These are phyloP conservation scores for Pica pica DNA, from an alignment of 2,113 vertebrate genomes.

Conservation along the genomic window DNA sequence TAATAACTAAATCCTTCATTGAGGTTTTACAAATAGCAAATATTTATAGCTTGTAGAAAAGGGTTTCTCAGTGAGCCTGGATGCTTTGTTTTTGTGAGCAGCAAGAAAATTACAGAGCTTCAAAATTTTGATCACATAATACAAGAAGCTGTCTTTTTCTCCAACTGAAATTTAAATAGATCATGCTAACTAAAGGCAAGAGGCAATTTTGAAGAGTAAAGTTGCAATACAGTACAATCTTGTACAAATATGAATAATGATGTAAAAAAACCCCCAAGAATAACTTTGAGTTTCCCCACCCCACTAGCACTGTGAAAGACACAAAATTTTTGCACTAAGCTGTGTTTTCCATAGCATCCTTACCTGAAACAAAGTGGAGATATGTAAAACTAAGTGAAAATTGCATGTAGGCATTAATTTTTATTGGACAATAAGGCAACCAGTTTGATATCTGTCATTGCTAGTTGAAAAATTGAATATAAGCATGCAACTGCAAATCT, in stretches of 20 bases:
- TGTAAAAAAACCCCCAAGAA: neutral
- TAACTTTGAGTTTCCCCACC: neutral
- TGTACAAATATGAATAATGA: neutral
- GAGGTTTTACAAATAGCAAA: conserved; percentile 83
- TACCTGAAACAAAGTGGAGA: neutral
- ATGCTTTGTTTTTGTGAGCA: conserved; percentile 66
- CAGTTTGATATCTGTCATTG: neutral
- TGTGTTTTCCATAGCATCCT: neutral
- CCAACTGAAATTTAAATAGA: conserved; percentile 12
- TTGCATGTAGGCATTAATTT: neutral
- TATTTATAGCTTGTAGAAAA: conserved; percentile 84
- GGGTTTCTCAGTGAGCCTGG: conserved; percentile 66
- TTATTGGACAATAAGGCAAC: neutral
- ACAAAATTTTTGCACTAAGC: neutral
- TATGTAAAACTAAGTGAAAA: neutral
- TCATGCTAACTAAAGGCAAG: neutral
- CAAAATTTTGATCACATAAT: conserved; percentile 56
- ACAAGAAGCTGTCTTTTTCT: conserved; percentile 24
- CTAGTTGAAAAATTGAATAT: neutral
- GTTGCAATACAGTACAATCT: neutral
- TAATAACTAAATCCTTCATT: conserved; percentile 83
- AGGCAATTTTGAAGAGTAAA: neutral
- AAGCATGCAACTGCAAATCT: neutral
- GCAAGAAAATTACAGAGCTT: conserved; percentile 73
- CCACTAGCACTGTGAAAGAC: neutral